Evolutionary conservation across 2,888 invertebrate species (phyloP).

Genomic region (Netelia fuscicornis): DNA sequence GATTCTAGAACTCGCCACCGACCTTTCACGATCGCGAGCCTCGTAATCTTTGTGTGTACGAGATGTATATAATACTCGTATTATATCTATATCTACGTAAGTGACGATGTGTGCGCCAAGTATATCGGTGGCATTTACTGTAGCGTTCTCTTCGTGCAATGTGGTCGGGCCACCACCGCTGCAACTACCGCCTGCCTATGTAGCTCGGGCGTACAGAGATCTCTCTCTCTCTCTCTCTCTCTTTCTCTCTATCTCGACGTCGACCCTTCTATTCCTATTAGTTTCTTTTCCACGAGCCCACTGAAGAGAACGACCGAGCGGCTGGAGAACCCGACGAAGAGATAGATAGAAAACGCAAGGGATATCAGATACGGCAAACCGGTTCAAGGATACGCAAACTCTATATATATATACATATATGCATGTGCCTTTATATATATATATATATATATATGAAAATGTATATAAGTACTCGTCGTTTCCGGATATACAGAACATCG

Average conservation of each 20-base stretch:
- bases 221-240: slow-evolving; percentile 1
- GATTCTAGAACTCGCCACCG: slow-evolving; percentile 54
- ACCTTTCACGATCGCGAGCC: slow-evolving; percentile 65
- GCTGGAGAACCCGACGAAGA: slow-evolving; percentile 28
- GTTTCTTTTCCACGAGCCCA: slow-evolving; percentile 51
- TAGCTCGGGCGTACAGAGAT: slow-evolving; percentile 17
- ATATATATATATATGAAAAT: slow-evolving; percentile 15
- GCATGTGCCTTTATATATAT: not conserved
- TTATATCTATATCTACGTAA: slow-evolving; percentile 20
- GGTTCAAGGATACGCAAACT: slow-evolving; percentile 66
- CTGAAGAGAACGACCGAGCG: slow-evolving; percentile 50
- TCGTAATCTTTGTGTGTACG: slow-evolving; percentile 53
- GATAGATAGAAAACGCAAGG: slow-evolving; percentile 59
- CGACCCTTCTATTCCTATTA: slow-evolving; percentile 59
- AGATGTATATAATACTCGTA: not conserved
- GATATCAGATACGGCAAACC: slow-evolving; percentile 66
- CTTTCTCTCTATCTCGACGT: slow-evolving; percentile 11
- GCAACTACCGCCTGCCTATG: slow-evolving; percentile 32
- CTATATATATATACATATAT: slow-evolving; percentile 27
- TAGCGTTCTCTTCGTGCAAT: slow-evolving; percentile 11
- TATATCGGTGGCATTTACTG: not conserved
- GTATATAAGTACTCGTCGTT: slow-evolving; percentile 38
- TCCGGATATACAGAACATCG: slow-evolving; percentile 26
- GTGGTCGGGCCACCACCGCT: slow-evolving; percentile 54
- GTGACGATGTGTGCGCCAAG: not conserved